Percentiles rank a stretch among this genome's conserved stretches.
Conservation (phyloP, 2,113 vertebrate genomes). For the Enhydra lutris region DNA sequence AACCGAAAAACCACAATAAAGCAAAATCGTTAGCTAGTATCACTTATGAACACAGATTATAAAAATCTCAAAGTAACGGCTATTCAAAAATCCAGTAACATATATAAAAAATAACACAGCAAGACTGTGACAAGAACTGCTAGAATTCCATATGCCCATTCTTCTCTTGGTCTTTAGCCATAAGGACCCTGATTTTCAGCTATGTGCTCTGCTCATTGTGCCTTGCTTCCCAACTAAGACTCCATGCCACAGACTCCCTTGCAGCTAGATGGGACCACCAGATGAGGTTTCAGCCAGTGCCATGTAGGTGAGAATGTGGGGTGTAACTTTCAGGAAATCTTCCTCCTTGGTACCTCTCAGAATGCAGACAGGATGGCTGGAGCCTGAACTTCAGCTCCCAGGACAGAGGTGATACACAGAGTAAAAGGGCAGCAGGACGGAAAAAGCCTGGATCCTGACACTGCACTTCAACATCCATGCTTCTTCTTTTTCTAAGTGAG, state of each 20-base stretch:
- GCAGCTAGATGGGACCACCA: not conserved
- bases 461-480: not conserved
- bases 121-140: not conserved
- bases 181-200: not conserved
- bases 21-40: not conserved
- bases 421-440: not conserved
- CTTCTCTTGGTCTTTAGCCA: not conserved
- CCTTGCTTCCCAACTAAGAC: not conserved
- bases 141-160: not conserved
- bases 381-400: not conserved
- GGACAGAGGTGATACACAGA: not conserved
- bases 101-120: conserved; percentile 23
- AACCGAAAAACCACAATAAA: not conserved
- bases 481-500: not conserved
- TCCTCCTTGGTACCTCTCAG: not conserved
- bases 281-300: not conserved
- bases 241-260: not conserved
- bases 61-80: conserved; percentile 18
- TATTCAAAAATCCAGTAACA: not conserved
- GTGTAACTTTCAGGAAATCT: not conserved
- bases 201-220: not conserved
- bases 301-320: not conserved
- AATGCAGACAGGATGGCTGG: not conserved
- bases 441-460: not conserved
- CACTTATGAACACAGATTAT: not conserved